Base-by-base conservation (phyloP, 2,888 invertebrate genomes). In the Drosophila parthenogenetica region DNA sequence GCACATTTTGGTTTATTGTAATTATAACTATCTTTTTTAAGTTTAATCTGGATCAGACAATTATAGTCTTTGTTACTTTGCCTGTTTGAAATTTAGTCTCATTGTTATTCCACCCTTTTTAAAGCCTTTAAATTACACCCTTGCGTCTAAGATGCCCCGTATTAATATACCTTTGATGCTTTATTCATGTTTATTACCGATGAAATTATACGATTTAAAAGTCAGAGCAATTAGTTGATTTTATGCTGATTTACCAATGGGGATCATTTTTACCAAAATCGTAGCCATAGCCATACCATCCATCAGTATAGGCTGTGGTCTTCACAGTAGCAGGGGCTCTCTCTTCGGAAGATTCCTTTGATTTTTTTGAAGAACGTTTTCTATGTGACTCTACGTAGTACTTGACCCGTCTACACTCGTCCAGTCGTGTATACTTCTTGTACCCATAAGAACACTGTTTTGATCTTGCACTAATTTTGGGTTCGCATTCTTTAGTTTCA, bases 281-380 rank as follows among this genome's bases (percentile, higher is more conserved):
- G 3, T 40, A 14, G n/a, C 69, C 64, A n/a, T 71, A 71, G 8
- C 64, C 59, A 39, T 4, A 71, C 64, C 64, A 70, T 1, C 11
- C 29, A 5, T 19, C 53, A 2, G 58, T 40, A 17, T 55, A 55
- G 3, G 2, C 4, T 1, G n/a, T 45, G 0, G 62, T 57, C 46
- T 1, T 48, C 8, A 0, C 5, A 0, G 5, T 19, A 1, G 11
- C 0, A 0, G 43, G 5, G 2, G 14, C 10, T 17, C 2, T 5
- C n/a, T 5, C 14, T 5, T 3, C 1, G 5, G 43, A 37, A 0
- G 29, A 5, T 5, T 11, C 1, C 1, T 2, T 2, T 0, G 11
- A 3, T n/a, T 17, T 2, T 29, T 4, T 10, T 7, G n/a, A 10
- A 72, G 32, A 40, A 43, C n/a, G n/a, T n/a, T 32, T 45, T 8